These are phyloP conservation scores for Sapayoa aenigma DNA, from an alignment of 2,113 vertebrate genomes.

Conservation along the genomic window DNA sequence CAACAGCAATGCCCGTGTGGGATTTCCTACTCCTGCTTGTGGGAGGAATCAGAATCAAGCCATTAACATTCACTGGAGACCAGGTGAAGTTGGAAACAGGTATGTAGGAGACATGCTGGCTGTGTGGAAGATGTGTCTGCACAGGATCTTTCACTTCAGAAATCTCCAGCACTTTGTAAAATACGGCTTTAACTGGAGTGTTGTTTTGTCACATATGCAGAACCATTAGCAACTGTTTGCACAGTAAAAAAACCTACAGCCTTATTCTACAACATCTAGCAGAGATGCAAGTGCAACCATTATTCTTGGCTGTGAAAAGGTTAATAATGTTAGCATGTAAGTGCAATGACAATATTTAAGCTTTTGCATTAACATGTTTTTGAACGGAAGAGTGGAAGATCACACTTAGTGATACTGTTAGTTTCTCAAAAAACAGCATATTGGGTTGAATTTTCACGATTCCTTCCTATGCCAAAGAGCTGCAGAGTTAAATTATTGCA, in stretches of 20 bases:
- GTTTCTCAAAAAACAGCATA: background rate
- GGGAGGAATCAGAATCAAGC: background rate
- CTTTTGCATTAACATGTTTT: slow-evolving; percentile 23
- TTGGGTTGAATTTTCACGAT: slow-evolving; percentile 10
- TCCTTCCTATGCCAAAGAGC: background rate
- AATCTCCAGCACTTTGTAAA: background rate
- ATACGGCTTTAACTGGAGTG: background rate
- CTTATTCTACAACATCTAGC: background rate
- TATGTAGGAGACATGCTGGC: fast-evolving
- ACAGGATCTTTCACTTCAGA: background rate
- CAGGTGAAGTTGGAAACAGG: background rate
- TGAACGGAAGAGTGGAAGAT: slow-evolving; percentile 31
- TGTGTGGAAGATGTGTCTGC: background rate
- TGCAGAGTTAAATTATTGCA: background rate
- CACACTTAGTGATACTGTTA: slow-evolving; percentile 16
- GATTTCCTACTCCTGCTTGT: background rate
- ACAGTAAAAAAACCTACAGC: background rate
- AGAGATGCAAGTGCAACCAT: background rate
- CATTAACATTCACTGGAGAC: background rate
- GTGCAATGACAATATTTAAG: slow-evolving; percentile 51
- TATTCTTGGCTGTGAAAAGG: background rate
- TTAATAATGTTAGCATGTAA: background rate
- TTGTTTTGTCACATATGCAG: background rate
- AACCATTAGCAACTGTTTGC: background rate
- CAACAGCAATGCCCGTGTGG: fast-evolving